Conservation (phyloP, 2,888 invertebrate genomes). For the Tipula confusa region DNA sequence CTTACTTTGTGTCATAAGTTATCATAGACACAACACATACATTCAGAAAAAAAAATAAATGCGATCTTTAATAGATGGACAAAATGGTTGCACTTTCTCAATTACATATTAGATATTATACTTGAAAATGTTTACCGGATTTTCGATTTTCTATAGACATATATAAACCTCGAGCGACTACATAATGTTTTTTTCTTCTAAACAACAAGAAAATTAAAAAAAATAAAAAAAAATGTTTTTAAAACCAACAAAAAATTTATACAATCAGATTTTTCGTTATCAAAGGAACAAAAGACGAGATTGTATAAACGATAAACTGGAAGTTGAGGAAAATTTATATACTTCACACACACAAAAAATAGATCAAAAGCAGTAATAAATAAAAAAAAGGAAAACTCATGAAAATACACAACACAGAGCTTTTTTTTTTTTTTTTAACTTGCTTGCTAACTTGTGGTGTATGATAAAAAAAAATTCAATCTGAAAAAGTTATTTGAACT, state of each 20-base stretch:
- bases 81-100: background rate
- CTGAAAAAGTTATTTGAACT: background rate
- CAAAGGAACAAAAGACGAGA: background rate
- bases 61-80: background rate
- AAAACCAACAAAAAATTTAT: background rate
- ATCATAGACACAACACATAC: background rate
- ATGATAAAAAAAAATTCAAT: background rate
- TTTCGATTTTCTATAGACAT: background rate
- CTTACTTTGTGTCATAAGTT: background rate
- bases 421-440: too few species aligned
- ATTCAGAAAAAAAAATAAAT: background rate
- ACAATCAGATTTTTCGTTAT: conserved; percentile 3
- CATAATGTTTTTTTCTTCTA: background rate
- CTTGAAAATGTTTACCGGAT: background rate
- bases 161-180: background rate
- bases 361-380: conserved; percentile 3
- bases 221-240: background rate
- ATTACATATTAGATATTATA: background rate
- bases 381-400: background rate
- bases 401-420: background rate
- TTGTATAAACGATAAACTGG: background rate
- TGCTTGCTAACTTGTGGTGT: background rate
- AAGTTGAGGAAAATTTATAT: conserved; percentile 1
- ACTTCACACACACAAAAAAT: conserved; percentile 4
- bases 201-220: background rate